phyloP scores from a whole-genome alignment of 2,888 invertebrate genomes.

The Agrochola circellaris region DNA sequence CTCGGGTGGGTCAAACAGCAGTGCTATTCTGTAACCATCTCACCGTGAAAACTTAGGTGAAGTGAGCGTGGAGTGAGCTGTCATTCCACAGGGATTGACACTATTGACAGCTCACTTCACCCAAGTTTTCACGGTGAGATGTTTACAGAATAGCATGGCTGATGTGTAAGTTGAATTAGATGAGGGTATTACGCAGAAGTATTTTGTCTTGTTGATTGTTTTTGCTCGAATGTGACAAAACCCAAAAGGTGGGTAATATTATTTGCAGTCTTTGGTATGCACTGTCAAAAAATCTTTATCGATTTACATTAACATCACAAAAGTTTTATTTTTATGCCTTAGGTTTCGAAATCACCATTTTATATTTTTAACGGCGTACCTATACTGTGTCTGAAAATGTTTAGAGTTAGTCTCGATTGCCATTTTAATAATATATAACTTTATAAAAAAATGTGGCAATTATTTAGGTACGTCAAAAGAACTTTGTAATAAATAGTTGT shows the following conservation, averaged over 20 bases:
- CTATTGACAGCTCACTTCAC: too few species aligned
- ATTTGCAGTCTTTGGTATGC: not conserved
- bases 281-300: not conserved
- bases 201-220: constrained; percentile 4
- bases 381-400: constrained; percentile 8
- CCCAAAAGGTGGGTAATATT: not conserved
- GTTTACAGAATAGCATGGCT: too few species aligned
- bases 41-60: too few species aligned
- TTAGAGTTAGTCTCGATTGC: constrained; percentile 45
- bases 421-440: constrained; percentile 43
- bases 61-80: too few species aligned
- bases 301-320: constrained; percentile 33
- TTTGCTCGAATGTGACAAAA: not conserved
- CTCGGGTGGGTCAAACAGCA: not conserved
- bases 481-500: constrained; percentile 57
- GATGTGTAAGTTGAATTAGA: not conserved
- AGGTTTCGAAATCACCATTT: not conserved
- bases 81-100: too few species aligned
- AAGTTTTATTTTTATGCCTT: not conserved
- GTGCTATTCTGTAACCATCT: too few species aligned
- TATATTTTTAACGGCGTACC: not conserved
- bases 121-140: too few species aligned
- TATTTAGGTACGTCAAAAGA: constrained; percentile 23
- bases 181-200: not conserved
- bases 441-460: constrained; percentile 35